Conservation (phyloP, 2,888 invertebrate species). For the Lithophane leautieri region DNA sequence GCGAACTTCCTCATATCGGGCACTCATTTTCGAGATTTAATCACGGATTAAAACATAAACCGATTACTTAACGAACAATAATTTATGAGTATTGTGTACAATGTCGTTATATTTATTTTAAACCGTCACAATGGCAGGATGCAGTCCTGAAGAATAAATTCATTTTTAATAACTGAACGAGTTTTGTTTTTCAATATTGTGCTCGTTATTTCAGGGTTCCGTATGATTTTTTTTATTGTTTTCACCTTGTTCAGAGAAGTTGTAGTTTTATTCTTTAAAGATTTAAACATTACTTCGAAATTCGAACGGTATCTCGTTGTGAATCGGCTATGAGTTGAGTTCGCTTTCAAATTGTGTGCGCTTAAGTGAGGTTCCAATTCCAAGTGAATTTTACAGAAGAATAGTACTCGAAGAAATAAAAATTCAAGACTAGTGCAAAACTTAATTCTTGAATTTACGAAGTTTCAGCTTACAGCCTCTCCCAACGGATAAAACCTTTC, state of each 20-base stretch:
- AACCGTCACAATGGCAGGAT: constrained; percentile 55
- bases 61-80: background rate
- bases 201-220: constrained; percentile 9
- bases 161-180: constrained; percentile 50
- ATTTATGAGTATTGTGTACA: constrained; percentile 5
- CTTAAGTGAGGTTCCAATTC: background rate
- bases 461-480: too few species aligned
- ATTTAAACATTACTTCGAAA: background rate
- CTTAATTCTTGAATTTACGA: background rate
- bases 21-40: background rate
- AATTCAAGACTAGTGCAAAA: too few species aligned
- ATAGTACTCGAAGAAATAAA: background rate
- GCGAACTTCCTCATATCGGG: too few species aligned
- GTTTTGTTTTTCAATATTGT: constrained; percentile 34
- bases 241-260: background rate
- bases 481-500: too few species aligned
- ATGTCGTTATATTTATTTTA: constrained; percentile 24
- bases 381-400: background rate
- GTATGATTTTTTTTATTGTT: background rate
- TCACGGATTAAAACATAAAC: background rate
- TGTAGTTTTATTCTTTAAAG: background rate
- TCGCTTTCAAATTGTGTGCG: background rate
- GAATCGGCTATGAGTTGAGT: background rate
- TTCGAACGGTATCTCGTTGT: background rate
- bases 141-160: constrained; percentile 54